phyloP scores from a whole-genome alignment of 2,888 invertebrate genomes.

The Callyntrura guangdongensis region DNA sequence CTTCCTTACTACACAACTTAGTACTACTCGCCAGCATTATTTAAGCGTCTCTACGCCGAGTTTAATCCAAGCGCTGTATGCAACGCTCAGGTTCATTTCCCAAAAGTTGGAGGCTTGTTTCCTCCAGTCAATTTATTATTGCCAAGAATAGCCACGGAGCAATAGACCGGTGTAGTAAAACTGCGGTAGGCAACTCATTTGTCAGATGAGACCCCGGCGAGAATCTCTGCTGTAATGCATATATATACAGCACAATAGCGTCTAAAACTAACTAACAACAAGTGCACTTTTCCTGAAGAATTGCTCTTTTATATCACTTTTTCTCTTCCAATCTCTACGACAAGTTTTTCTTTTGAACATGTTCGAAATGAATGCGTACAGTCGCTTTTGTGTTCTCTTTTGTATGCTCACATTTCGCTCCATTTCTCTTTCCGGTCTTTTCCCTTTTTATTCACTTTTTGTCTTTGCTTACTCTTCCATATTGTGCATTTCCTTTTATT shows the following conservation, averaged over 20 bases:
- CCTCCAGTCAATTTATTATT: constrained; percentile 40
- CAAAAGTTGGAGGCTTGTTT: constrained; percentile 11
- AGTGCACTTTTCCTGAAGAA: constrained; percentile 58
- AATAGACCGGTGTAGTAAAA: not conserved
- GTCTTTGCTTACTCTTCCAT: constrained; percentile 68
- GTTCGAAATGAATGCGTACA: constrained; percentile 19
- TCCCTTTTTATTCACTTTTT: constrained; percentile 68
- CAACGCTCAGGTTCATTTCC: constrained; percentile 6
- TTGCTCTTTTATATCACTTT: constrained; percentile 58
- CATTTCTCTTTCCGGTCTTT: constrained; percentile 77
- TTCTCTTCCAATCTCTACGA: constrained; percentile 18
- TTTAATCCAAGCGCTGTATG: not conserved
- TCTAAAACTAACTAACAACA: not conserved
- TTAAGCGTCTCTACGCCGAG: constrained; percentile 20
- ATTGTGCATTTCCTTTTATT: constrained; percentile 64
- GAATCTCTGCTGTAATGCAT: not conserved
- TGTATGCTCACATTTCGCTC: constrained; percentile 53
- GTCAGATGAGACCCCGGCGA: constrained; percentile 45
- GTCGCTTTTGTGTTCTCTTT: constrained; percentile 28
- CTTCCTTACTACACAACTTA: not conserved
- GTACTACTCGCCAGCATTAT: constrained; percentile 18
- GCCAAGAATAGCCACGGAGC: constrained; percentile 1
- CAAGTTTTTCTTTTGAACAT: constrained; percentile 48
- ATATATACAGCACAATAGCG: not conserved
- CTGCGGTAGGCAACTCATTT: constrained; percentile 54